Conservation (phyloP, 2,888 invertebrate species). For the Trachelus iudaicus region DNA sequence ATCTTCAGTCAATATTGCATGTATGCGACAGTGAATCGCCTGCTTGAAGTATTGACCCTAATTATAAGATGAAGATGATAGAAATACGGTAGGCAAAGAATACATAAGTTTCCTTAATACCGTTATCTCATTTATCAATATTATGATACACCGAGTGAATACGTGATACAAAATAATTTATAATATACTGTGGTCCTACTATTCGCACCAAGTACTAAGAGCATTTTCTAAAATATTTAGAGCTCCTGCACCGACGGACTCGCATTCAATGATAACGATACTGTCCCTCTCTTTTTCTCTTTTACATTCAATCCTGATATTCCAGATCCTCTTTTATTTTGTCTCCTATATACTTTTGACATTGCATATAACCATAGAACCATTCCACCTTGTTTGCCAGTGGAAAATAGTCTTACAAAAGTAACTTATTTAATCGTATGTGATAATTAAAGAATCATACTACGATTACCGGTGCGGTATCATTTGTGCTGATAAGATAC, state of each 20-base stretch:
- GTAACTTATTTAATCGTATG: too few species aligned
- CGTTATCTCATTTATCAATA: not conserved
- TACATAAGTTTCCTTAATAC: not conserved
- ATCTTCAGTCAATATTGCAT: not conserved
- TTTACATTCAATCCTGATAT: too few species aligned
- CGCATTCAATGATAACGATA: not conserved
- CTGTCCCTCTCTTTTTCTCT: not conserved
- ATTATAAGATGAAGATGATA: not conserved
- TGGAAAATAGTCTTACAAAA: too few species aligned
- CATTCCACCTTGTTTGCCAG: too few species aligned
- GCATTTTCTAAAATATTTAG: conserved; percentile 7
- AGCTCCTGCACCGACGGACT: not conserved
- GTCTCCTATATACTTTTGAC: too few species aligned
- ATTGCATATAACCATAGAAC: too few species aligned
- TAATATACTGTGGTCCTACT: conserved; percentile 35
- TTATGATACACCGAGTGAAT: not conserved
- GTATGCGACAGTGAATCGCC: not conserved
- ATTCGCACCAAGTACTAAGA: conserved; percentile 25
- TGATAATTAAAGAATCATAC: too few species aligned
- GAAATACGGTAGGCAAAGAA: not conserved
- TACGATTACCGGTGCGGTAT: too few species aligned
- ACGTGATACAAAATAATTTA: conserved; percentile 33
- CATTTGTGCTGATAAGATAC: too few species aligned
- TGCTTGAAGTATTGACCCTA: not conserved
- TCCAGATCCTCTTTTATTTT: too few species aligned